These are phyloP conservation scores for Pollicipes pollicipes DNA, from an alignment of 1,140 invertebrate genomes.

Conservation along the genomic window DNA sequence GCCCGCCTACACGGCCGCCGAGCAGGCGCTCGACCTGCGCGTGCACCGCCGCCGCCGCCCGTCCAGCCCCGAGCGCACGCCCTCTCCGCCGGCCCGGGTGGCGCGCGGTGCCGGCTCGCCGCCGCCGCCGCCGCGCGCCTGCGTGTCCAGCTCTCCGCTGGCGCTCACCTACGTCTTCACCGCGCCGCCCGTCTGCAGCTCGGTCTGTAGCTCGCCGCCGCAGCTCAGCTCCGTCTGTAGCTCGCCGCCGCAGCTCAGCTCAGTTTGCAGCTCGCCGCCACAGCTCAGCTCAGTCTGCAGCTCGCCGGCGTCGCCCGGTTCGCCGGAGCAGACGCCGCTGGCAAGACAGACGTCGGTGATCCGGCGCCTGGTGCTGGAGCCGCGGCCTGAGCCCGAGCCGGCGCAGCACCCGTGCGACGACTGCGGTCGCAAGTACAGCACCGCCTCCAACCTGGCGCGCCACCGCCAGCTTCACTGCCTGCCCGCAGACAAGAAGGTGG, in stretches of 20 bases:
- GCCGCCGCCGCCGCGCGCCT: no score
- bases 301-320: not conserved
- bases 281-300: not conserved
- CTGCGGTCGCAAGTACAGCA: conserved; percentile 50
- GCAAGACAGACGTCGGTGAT: not conserved
- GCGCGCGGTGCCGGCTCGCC: not conserved
- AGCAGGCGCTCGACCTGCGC: not conserved
- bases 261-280: not conserved
- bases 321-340: not conserved
- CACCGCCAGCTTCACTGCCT: conserved; percentile 82
- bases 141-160: not conserved
- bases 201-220: no score
- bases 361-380: not conserved
- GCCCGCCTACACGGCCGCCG: not conserved
- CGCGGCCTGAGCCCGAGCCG: not conserved
- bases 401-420: not conserved
- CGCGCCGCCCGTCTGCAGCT: no score
- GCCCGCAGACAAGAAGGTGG: conserved; percentile 60
- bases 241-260: not conserved
- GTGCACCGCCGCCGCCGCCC: not conserved
- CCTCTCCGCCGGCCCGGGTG: not conserved
- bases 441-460: conserved; percentile 72
- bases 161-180: not conserved
- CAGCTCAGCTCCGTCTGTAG: no score
- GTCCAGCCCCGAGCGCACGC: not conserved